Evolutionary conservation across 2,797 vertebrate genomes (phyloP), one percentile per base, ranked within the genome.

Genomic region (Arnoldichthys spilopterus): DNA sequence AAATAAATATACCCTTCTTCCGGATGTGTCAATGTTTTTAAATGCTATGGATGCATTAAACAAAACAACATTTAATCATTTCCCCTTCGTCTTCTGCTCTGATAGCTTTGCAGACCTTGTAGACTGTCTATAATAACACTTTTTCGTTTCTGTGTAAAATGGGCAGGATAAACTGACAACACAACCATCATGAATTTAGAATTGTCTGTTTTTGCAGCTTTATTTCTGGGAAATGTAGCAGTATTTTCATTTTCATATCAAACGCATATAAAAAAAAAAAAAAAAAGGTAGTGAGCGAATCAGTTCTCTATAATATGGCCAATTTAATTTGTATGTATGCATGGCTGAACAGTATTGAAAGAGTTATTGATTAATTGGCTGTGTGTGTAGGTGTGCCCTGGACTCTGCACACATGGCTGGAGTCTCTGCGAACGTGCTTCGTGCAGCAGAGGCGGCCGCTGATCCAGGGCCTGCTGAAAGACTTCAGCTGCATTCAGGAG

Each of bases 381-480:
- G 12, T 53, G 43, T 71, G 71, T 30, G 22, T 90, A 94, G 94
- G 93, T 47, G 93, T 95, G 74, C 94, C 93, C 68, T 95, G 94
- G 94, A 95, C 93, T 20, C 92, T 95, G 85, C 94, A 95, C 88
- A 94, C 93, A 68, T 95, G 94, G 94, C 88, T 94, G 76, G 93
- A 94, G 89, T 93, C 94, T 79, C 91, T 95, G 87, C 90, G 92
- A 11, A 94, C 93, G 78, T 91, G 93, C 79, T 93, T 93, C 82
- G 67, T 90, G 32, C 93, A 95, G 87, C 92, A 92, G 85, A 91
- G 93, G 63, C 91, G 93, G 43, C 90, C 92, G 7, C 89, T 94
- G 61, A 94, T 94, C 88, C 94, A 94, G 86, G 91, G 92, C 20
- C 91, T 95, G 79, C 92, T 95, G 63, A 94, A 94, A 80, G 94